These are phyloP conservation scores for Acropora tenuis DNA, from an alignment of 64 coral and sea anemone species.

Conservation along the genomic window DNA sequence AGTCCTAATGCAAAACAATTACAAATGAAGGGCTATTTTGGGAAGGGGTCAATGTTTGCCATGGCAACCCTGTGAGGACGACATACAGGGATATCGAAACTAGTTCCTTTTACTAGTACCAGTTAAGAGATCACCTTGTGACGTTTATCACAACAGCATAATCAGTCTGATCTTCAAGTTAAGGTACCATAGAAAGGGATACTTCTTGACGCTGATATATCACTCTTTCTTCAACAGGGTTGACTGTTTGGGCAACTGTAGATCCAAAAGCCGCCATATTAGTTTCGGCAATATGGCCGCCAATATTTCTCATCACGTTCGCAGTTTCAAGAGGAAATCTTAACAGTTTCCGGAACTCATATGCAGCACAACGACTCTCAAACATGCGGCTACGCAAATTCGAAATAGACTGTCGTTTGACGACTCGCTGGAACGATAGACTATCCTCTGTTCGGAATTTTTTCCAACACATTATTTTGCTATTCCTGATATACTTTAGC, in stretches of 20 bases:
- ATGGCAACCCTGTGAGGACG: no score
- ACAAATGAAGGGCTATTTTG: no score
- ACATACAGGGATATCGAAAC: no score
- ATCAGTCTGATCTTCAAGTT: no score
- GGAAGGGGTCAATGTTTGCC: no score
- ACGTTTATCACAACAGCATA: no score
- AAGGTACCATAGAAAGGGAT: no score
- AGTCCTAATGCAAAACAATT: no score
- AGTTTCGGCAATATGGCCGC: constrained; percentile 63
- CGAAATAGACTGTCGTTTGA: background rate
- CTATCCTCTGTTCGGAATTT: constrained; percentile 47
- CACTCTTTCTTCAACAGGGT: constrained; percentile 28
- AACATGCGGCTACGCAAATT: background rate
- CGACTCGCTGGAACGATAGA: constrained; percentile 35
- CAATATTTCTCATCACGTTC: constrained; percentile 68
- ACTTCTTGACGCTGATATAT: background rate
- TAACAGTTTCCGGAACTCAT: background rate
- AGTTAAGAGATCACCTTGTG: no score
- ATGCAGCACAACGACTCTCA: background rate
- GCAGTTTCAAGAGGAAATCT: constrained; percentile 38
- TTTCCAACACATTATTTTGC: constrained; percentile 19
- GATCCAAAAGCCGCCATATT: constrained; percentile 67
- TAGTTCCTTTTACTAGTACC: no score
- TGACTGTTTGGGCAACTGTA: constrained; percentile 69
- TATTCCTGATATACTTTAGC: constrained; percentile 70